Conservation (phyloP, 2,797 vertebrate genomes). For the Erpetoichthys calabaricus region DNA sequence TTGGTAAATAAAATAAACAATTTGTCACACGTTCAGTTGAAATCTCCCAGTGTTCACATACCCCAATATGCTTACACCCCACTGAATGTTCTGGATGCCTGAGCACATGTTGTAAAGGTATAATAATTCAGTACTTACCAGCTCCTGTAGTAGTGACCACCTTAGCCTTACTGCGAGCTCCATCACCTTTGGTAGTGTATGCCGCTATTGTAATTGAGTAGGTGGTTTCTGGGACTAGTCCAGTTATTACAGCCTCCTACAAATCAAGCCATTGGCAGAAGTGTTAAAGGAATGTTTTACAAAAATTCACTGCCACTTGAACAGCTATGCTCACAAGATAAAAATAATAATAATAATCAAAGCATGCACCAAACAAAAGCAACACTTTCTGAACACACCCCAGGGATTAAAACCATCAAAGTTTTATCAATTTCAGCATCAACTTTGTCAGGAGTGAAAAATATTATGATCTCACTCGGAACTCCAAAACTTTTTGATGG, state of each 20-base stretch:
- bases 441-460: background rate
- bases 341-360: constrained; percentile 1
- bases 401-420: constrained; percentile 14
- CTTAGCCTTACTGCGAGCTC: constrained; percentile 82
- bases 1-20: too few relatives aligned
- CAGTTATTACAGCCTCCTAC: constrained; percentile 72
- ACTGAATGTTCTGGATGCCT: too few relatives aligned
- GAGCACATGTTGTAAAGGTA: too few relatives aligned
- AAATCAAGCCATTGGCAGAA: constrained; percentile 8
- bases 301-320: background rate
- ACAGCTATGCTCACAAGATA: too few relatives aligned
- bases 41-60: too few relatives aligned
- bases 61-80: too few relatives aligned
- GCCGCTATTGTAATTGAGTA: constrained; percentile 85
- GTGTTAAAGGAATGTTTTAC: background rate
- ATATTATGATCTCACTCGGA: background rate
- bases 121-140: constrained; percentile 48
- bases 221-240: constrained; percentile 79
- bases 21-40: too few relatives aligned
- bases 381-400: constrained; percentile 10
- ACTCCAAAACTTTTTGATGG: constrained; percentile 8
- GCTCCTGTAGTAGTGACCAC: constrained; percentile 79
- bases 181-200: constrained; percentile 85
- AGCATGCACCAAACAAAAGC: constrained; percentile 10
- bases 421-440: background rate